Evolutionary conservation across 2,888 invertebrate genomes (phyloP), one percentile per base, ranked within the genome.

Genomic region (Microctonus brassicae): DNA sequence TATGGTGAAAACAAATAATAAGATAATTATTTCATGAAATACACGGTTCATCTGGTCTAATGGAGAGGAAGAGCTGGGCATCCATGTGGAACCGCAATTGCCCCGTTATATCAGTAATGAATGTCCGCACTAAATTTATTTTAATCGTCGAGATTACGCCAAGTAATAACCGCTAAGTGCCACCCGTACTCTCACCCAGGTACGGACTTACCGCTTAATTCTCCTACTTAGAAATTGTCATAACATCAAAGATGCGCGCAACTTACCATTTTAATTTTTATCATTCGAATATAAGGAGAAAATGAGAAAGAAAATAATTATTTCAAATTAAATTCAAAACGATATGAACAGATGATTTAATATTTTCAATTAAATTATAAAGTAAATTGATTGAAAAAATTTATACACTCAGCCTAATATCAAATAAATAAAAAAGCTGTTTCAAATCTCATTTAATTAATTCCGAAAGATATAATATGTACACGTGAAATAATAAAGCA

Each of bases 101-200:
- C 7, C 72, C 39, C 62, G 61, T 75, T 73, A 79, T 77, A 72
- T 61, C 74, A 70, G 81, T 79, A 83, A 85, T 83, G 82, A 85
- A 84, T 83, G 81, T 78, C 71, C 70, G 72, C 77, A 79, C 80
- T 84, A 82, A 84, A 86, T 85, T 84, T 80, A 82, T 84, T 84
- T 83, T 85, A 84, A 84, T 84, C 82, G 80, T 77, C 74, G 74
- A 79, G 83, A 85, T 86, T 86, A 85, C 81, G 78, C 69, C 76
- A 78, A 78, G 82, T 83, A 84, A 84, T 86, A 83, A 84, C 81
- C 82, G 78, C 82, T 81, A 84, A 83, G 81, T 82, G 81, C 78
- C 80, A 29, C 78, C 77, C 76, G 76, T 73, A 33, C 53, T 74
- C 63, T 63, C 65, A 72, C 64, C 65, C 69, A 53, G 42, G 24